Evolutionary conservation across 2,888 invertebrate genomes (phyloP).

Genomic region (Arge pagana): DNA sequence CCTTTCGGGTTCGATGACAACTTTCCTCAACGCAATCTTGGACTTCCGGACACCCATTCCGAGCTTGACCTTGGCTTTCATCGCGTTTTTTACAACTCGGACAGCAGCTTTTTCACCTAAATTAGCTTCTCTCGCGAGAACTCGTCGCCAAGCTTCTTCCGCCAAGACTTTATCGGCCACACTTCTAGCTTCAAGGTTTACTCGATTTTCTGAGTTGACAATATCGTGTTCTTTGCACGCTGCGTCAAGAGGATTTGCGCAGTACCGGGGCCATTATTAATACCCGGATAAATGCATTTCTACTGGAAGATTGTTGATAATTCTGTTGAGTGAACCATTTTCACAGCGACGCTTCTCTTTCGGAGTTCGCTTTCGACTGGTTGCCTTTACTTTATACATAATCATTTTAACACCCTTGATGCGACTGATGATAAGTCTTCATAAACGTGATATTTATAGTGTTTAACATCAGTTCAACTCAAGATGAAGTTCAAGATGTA

Average conservation of each 20-base stretch:
- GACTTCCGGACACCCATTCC: slow-evolving; percentile 18
- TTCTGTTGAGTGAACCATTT: not conserved
- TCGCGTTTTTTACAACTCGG: slow-evolving; percentile 11
- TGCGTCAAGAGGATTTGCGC: slow-evolving; percentile 46
- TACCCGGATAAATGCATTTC: slow-evolving; percentile 22
- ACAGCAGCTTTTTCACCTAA: slow-evolving; percentile 20
- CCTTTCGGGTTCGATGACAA: slow-evolving; percentile 4
- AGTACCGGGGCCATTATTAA: slow-evolving; percentile 28
- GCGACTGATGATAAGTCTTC: too few relatives aligned
- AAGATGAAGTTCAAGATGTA: slow-evolving; percentile 2
- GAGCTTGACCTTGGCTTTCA: slow-evolving; percentile 24
- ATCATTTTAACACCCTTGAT: too few relatives aligned
- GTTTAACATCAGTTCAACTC: not conserved
- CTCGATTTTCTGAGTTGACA: slow-evolving; percentile 31
- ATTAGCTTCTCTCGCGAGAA: not conserved
- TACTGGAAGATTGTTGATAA: not conserved
- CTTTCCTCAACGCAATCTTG: slow-evolving; percentile 22
- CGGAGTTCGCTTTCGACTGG: too few relatives aligned
- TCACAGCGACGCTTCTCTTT: not conserved
- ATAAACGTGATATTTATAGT: not conserved
- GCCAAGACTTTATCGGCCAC: not conserved
- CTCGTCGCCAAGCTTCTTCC: not conserved
- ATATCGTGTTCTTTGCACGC: too few relatives aligned
- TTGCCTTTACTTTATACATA: too few relatives aligned
- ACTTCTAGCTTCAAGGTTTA: not conserved